Evolutionary conservation across 2,113 vertebrate genomes (phyloP), one percentile per base, ranked within the genome.

Genomic region (Dicentrarchus labrax): DNA sequence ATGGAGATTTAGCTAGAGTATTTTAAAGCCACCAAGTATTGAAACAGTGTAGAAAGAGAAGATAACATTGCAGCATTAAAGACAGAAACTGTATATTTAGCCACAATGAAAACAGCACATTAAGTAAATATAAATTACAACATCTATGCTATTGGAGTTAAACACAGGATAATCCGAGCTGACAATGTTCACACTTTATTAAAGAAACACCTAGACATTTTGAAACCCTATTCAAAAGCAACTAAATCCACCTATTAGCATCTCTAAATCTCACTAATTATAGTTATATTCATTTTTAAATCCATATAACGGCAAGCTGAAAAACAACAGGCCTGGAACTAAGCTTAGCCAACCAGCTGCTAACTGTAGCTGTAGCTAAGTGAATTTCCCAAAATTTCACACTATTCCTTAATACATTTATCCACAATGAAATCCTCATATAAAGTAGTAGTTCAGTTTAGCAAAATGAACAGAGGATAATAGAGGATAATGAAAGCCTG

Each of bases 21-120:
- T 79, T 76, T 86, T 30, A 87, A 21, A 70, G 62, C 66, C 43
- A 65, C 36, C 48, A 72, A 62, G 11, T 10, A n/a, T 30, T 56
- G 51, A 73, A 78, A 84, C 8, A 12, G 24, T 17, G 38, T 2
- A 64, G 53, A 48, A 43, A 66, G 15, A 38, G 22, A 59, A 10
- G n/a, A 78, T 12, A 5, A 24, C 54, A 53, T 2, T 0, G 19
- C 39, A 65, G 41, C n/a, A 48, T 17, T 12, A 6, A 43, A 53
- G 39, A 64, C 22, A 57, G 12, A 41, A 62, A 45, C 30, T 3
- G n/a, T 21, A 8, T 15, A 38, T 72, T 15, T 16, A 50, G 1
- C 1, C 54, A 77, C 13, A 53, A n/a, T 24, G 39, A 54, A 53
- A 65, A 48, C 17, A 69, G 64, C 16, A 61, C 0, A 17, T 6